Evolutionary conservation across 2,113 vertebrate species (phyloP).

Genomic region (Gila orcuttii): DNA sequence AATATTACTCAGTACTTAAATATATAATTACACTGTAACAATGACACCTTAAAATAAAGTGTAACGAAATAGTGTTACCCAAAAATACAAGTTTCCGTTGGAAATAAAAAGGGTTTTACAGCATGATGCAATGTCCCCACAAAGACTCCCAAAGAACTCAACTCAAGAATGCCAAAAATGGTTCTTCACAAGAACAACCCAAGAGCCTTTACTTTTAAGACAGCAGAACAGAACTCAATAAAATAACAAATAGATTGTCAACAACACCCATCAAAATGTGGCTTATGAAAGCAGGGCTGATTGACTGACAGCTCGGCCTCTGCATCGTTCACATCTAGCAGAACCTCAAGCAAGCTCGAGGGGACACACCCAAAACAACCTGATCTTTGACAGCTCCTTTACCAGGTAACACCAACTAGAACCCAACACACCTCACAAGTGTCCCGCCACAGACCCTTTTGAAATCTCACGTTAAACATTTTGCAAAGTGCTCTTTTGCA

Average conservation of each 20-base stretch:
- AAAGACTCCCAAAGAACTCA: too few relatives aligned
- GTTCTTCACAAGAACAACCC: not conserved
- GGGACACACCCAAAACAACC: constrained; percentile 48
- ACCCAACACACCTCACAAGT: not conserved
- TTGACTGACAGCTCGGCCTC: not conserved
- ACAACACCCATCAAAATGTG: not conserved
- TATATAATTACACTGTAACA: too few relatives aligned
- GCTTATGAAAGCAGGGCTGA: not conserved
- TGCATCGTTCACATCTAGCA: not conserved
- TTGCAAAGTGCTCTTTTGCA: not conserved
- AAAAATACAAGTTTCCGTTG: not conserved
- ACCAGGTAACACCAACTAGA: not conserved
- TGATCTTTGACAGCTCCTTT: constrained; percentile 25
- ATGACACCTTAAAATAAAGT: too few relatives aligned
- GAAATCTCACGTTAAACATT: not conserved
- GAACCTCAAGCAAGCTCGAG: not conserved
- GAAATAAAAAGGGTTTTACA: not conserved
- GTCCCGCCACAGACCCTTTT: not conserved
- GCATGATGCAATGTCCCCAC: not conserved
- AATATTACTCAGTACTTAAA: too few relatives aligned
- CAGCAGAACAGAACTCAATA: not conserved
- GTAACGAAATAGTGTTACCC: too few relatives aligned
- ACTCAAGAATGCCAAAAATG: not conserved
- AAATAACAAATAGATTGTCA: not conserved
- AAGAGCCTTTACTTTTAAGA: not conserved